Evolutionary conservation across 1,140 invertebrate species (phyloP).

Genomic region (Drosophila jambulina): DNA sequence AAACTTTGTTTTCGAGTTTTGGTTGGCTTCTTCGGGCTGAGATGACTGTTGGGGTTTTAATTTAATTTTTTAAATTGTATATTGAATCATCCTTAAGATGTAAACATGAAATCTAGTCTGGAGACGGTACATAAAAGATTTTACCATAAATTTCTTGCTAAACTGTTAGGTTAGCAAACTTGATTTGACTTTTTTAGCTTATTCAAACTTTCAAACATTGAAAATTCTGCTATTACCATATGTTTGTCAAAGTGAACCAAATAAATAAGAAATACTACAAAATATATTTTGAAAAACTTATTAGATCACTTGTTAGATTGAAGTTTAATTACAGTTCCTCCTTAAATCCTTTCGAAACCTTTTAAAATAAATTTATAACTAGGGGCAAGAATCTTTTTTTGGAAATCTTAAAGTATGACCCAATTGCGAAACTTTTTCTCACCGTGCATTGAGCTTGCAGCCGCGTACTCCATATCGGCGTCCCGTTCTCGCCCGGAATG

Average conservation of each 20-base stretch:
- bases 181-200: background rate
- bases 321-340: background rate
- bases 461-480: background rate
- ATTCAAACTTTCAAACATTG: background rate
- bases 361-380: background rate
- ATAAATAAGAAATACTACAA: no score
- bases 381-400: rapidly evolving
- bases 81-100: background rate
- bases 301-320: background rate
- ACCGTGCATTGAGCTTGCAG: slow-evolving; percentile 21
- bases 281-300: background rate
- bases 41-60: background rate
- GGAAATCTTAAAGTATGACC: background rate
- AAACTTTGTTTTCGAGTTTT: background rate
- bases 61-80: background rate
- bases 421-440: background rate
- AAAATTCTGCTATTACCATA: background rate
- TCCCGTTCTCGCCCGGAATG: slow-evolving; percentile 28
- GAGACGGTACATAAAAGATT: background rate
- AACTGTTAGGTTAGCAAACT: background rate
- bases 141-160: background rate
- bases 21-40: background rate
- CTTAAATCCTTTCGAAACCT: background rate
- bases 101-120: background rate
- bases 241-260: background rate